phyloP scores from a whole-genome alignment of 1,140 invertebrate species.

The Wasmannia auropunctata region DNA sequence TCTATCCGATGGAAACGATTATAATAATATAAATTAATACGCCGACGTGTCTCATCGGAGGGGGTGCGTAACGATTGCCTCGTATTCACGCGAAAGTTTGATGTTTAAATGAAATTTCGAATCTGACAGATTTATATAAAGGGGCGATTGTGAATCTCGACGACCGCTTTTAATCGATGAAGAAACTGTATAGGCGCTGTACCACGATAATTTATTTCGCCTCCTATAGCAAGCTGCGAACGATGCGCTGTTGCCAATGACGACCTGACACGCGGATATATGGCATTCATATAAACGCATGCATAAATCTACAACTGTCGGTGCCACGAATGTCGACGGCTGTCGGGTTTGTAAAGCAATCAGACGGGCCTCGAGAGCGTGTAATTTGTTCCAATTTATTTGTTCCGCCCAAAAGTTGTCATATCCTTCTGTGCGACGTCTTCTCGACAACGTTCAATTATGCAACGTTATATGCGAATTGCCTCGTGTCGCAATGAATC shows the following conservation, averaged over 20 bases:
- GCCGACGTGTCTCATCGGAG: background rate
- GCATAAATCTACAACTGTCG: constrained; percentile 38
- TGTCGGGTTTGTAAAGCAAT: constrained; percentile 20
- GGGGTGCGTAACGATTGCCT: background rate
- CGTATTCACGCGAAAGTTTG: background rate
- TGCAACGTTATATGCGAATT: background rate
- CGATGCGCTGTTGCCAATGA: constrained; percentile 17
- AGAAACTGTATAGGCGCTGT: constrained; percentile 4
- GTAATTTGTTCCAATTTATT: constrained; percentile 19
- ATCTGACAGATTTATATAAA: background rate
- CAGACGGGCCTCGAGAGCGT: background rate
- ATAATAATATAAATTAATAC: constrained; percentile 28
- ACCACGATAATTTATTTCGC: constrained; percentile 7
- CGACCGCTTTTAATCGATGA: constrained; percentile 7
- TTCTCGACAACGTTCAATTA: background rate
- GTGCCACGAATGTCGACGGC: background rate
- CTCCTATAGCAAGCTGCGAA: background rate
- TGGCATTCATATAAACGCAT: constrained; percentile 13
- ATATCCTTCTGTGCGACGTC: background rate
- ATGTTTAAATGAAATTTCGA: background rate
- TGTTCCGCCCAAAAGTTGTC: background rate
- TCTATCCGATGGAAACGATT: background rate
- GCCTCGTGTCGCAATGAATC: background rate
- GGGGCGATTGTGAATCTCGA: background rate
- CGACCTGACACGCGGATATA: constrained; percentile 26